Conservation (phyloP, 2,797 vertebrate species). For the Pantherophis vulpinus region DNA sequence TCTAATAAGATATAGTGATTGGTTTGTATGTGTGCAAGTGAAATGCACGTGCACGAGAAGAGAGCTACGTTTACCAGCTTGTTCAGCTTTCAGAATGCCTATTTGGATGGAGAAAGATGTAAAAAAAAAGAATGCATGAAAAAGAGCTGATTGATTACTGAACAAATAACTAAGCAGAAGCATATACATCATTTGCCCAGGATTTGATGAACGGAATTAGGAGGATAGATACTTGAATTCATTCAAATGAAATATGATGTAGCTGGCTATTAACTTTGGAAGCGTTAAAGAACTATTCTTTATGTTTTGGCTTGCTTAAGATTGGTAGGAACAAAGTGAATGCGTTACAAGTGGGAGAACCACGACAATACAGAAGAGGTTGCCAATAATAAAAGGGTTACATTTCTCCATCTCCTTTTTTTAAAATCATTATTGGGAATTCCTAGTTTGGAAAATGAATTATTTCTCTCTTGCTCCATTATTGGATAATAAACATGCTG, state of each 20-base stretch:
- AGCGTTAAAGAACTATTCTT: slow-evolving; percentile 32
- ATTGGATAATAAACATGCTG: not conserved
- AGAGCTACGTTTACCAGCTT: not conserved
- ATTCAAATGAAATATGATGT: not conserved
- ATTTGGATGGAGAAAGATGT: not conserved
- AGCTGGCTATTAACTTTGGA: slow-evolving; percentile 12
- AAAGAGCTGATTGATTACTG: not conserved
- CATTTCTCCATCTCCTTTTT: not conserved
- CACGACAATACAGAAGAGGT: not conserved
- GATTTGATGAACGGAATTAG: not conserved
- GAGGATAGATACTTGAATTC: slow-evolving; percentile 22
- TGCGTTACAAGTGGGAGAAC: rapidly evolving
- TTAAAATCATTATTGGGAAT: not conserved
- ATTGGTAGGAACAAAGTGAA: slow-evolving; percentile 3
- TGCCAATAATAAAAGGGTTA: not conserved
- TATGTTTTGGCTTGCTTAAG: not conserved
- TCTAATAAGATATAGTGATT: not conserved
- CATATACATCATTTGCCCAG: not conserved
- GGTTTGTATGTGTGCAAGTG: not conserved
- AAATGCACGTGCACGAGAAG: not conserved
- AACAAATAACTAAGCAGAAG: not conserved
- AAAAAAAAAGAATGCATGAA: not conserved
- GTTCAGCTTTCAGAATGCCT: rapidly evolving
- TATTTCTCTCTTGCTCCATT: not conserved
- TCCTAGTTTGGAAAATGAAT: not conserved